Base-by-base conservation (phyloP, 1,140 invertebrate species). In the Bombus confusus region DNA sequence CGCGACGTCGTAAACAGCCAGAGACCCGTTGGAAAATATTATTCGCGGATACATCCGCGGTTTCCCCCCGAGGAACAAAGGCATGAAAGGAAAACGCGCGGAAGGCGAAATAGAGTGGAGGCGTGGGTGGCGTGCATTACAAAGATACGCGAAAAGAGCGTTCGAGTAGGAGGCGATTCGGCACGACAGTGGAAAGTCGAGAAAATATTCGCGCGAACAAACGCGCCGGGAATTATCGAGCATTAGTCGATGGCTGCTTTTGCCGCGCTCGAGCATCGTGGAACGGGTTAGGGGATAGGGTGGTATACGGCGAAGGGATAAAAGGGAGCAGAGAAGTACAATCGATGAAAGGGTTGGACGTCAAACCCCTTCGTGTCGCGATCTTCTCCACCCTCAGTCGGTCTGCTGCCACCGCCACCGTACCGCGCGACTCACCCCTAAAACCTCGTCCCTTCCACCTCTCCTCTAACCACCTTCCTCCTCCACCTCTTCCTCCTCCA, bases 311-410 rank as follows among this genome's bases (percentile, higher is more conserved):
- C 85, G 88, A 92, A 93, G 88, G 93, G 93, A 90, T 93, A 91
- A 93, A 92, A 94, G 94, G 91, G 92, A 93, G 91, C 88, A 91
- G 92, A 93, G 94, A 94, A 94, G 92, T 92, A 94, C 92, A 94
- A 94, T 94, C 93, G 93, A 95, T 94, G 94, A 94, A 95, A 94
- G 94, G 94, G 94, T 95, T 95, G 94, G 91, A 94, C 94, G 93
- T 95, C 94, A 93, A 94, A 92, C 92, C 94, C 93, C 92, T 94
- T 94, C 93, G 93, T 93, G 93, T 93, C 92, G 91, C 90, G 92
- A 92, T 92, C 92, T 93, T 93, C 91, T 91, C 91, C 86, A 90
- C 91, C 88, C 91, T 90, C 81, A 71, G 89, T 88, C 87, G 88
- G 86, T 88, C 86, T 87, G 85, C 86, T 87, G 85, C 87, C 83